These are phyloP conservation scores for Pitangus sulphuratus DNA, from an alignment of 2,797 vertebrate species.

Conservation along the genomic window DNA sequence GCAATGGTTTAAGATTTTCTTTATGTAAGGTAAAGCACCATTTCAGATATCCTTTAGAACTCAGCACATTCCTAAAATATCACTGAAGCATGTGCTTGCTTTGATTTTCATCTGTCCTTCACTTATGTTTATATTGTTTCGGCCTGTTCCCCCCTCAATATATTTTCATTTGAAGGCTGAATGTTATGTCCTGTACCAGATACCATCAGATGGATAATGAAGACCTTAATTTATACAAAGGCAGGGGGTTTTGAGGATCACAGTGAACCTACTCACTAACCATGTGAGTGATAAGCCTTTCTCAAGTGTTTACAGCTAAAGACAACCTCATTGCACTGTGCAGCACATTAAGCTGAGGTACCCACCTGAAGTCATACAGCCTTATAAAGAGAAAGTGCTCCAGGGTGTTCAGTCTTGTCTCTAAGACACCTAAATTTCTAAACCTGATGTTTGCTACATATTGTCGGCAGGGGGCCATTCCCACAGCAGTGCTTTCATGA, in stretches of 20 bases:
- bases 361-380: background rate
- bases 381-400: background rate
- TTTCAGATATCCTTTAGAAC: background rate
- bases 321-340: background rate
- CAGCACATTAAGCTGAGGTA: background rate
- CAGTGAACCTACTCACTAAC: background rate
- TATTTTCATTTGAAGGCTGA: background rate
- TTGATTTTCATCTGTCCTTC: background rate
- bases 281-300: background rate
- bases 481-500: fast-evolving
- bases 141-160: fast-evolving
- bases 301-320: background rate
- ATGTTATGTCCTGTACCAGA: background rate
- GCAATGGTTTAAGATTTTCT: background rate
- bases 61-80: background rate
- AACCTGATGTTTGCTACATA: background rate
- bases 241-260: background rate
- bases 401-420: background rate
- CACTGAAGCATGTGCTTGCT: background rate
- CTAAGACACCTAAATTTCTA: background rate
- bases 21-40: fast-evolving
- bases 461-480: background rate
- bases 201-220: background rate
- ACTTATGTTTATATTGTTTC: background rate
- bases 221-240: background rate